phyloP scores from a whole-genome alignment of 2,113 vertebrate species.

The human region GRCh38 chr1:40266001-40266500 shows the following conservation, averaged over 20 bases:
- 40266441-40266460: background rate
- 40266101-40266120: background rate
- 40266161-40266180: background rate
- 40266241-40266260: background rate
- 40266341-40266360: background rate
- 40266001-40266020: constrained; percentile 24
- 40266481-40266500: background rate
- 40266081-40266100: constrained; percentile 27
- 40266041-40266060: background rate
- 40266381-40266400: background rate
- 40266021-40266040: background rate
- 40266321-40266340: background rate
- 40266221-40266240: background rate
- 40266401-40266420: background rate
- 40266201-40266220: background rate
- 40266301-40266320: background rate
- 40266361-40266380: background rate
- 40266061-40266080: background rate
- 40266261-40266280: background rate
- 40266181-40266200: constrained; percentile 24
- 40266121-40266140: constrained; percentile 13
- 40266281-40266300: background rate
- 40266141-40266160: background rate
- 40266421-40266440: background rate
- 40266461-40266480: constrained; percentile 27